These are phyloP conservation scores for Bos javanicus DNA, from an alignment of 2,113 vertebrate species.

Conservation along the genomic window DNA sequence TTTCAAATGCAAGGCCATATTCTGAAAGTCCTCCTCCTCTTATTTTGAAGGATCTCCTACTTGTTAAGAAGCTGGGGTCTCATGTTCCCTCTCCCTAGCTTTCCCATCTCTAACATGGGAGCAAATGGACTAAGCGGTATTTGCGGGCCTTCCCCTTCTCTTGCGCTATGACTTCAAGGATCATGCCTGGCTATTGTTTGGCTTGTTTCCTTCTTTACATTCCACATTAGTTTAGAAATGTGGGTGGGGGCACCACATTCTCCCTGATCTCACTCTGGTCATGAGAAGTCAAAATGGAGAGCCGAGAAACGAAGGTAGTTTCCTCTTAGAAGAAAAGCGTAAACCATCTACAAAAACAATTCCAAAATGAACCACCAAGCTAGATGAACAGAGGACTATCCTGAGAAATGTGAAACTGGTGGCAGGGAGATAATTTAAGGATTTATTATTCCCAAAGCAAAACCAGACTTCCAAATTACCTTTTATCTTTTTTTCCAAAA, in stretches of 20 bases:
- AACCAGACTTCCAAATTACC: not conserved
- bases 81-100: not conserved
- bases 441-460: not conserved
- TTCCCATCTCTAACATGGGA: not conserved
- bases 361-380: not conserved
- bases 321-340: not conserved
- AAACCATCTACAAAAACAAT: not conserved
- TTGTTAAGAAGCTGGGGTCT: not conserved
- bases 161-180: no score
- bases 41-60: not conserved
- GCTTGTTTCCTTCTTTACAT: not conserved
- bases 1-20: not conserved
- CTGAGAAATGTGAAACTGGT: not conserved
- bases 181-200: not conserved
- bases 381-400: not conserved
- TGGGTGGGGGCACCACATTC: not conserved
- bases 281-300: not conserved
- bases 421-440: not conserved
- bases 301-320: not conserved
- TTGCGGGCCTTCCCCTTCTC: not conserved
- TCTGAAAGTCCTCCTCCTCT: not conserved
- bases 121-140: not conserved
- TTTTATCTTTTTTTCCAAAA: not conserved
- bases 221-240: not conserved
- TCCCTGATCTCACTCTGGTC: not conserved